These are phyloP conservation scores for Ctenicera cuprea DNA, from an alignment of 2,888 invertebrate species.

Conservation along the genomic window DNA sequence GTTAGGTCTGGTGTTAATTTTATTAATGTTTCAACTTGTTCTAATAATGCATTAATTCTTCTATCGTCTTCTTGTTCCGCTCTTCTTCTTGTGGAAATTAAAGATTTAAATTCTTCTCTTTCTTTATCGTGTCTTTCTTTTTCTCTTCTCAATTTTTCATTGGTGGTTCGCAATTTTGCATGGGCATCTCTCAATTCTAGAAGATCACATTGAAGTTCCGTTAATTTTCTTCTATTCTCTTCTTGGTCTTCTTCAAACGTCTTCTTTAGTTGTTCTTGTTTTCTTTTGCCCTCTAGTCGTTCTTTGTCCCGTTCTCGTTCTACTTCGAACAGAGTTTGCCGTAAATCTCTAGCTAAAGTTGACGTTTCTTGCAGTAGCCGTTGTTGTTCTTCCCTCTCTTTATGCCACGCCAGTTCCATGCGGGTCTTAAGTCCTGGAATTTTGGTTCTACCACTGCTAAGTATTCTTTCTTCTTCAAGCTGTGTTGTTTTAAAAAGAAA, in stretches of 20 bases:
- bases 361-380: slow-evolving; percentile 93
- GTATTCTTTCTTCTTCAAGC: slow-evolving; percentile 91
- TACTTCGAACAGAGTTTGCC: slow-evolving; percentile 92
- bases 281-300: slow-evolving; percentile 88
- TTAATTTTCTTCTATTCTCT: slow-evolving; percentile 88
- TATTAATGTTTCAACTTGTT: slow-evolving; percentile 85
- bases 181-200: slow-evolving; percentile 93
- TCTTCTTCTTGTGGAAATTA: slow-evolving; percentile 73
- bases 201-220: slow-evolving; percentile 90
- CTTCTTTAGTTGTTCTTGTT: slow-evolving; percentile 89
- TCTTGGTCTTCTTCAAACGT: slow-evolving; percentile 92
- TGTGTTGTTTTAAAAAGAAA: slow-evolving; percentile 63
- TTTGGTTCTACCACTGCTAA: slow-evolving; percentile 89
- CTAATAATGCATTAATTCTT: slow-evolving; percentile 82
- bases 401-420: slow-evolving; percentile 95
- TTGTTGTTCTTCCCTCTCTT: slow-evolving; percentile 94
- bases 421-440: slow-evolving; percentile 90
- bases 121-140: slow-evolving; percentile 91
- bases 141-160: slow-evolving; percentile 91
- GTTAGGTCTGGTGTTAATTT: slow-evolving; percentile 84
- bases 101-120: slow-evolving; percentile 77
- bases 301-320: slow-evolving; percentile 94
- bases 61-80: slow-evolving; percentile 81
- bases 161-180: slow-evolving; percentile 92
- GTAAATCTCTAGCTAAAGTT: slow-evolving; percentile 89